These are phyloP conservation scores for Phyllotis vaccarum DNA, from an alignment of 2,797 vertebrate genomes.

Conservation along the genomic window DNA sequence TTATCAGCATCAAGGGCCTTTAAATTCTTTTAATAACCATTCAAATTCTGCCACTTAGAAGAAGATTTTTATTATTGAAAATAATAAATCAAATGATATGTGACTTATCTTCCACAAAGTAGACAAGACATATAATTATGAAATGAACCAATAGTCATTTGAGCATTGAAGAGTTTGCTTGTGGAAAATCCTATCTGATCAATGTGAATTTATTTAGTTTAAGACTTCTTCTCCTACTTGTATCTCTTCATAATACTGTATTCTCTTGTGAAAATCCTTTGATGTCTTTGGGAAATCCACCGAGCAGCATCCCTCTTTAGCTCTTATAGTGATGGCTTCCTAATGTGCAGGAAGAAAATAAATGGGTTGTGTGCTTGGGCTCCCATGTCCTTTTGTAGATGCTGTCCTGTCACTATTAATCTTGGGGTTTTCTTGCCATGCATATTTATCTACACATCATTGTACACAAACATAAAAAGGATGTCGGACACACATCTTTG, in stretches of 20 bases:
- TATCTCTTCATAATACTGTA: background rate
- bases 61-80: slow-evolving; percentile 76
- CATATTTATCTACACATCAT: background rate
- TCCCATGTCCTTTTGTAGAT: background rate
- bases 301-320: background rate
- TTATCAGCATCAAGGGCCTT: slow-evolving; percentile 63
- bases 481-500: background rate
- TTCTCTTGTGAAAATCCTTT: background rate
- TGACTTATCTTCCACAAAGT: slow-evolving; percentile 56
- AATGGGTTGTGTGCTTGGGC: background rate
- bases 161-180: slow-evolving; percentile 51
- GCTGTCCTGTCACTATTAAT: background rate
- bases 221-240: background rate
- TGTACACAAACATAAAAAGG: background rate
- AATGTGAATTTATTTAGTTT: slow-evolving; percentile 33
- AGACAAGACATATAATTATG: slow-evolving; percentile 10
- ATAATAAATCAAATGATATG: slow-evolving; percentile 41
- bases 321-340: background rate
- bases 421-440: background rate
- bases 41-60: slow-evolving; percentile 75
- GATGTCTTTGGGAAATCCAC: background rate
- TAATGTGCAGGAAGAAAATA: background rate
- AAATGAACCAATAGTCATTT: slow-evolving; percentile 59
- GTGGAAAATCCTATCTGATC: background rate
- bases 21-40: slow-evolving; percentile 76